Evolutionary conservation across 2,888 invertebrate species (phyloP).

Genomic region (Synanthedon tipuliformis): DNA sequence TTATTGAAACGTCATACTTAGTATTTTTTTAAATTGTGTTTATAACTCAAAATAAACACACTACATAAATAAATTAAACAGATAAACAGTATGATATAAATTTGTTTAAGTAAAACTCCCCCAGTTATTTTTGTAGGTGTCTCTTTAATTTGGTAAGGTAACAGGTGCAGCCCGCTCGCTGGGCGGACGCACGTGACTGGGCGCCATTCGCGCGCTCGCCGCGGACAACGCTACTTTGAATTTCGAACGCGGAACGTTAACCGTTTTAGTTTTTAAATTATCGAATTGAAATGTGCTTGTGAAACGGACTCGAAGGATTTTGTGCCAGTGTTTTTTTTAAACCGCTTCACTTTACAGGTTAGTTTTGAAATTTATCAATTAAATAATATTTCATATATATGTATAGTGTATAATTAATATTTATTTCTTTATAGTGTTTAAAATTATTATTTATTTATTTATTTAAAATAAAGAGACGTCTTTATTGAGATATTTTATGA

Average conservation of each 20-base stretch:
- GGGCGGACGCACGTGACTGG: constrained; percentile 48
- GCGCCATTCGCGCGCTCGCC: constrained; percentile 64
- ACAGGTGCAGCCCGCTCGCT: constrained; percentile 29
- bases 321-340: constrained; percentile 42
- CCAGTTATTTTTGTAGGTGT: constrained; percentile 6
- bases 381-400: neutral
- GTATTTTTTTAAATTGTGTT: no score
- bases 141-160: constrained; percentile 44
- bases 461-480: neutral
- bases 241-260: constrained; percentile 40
- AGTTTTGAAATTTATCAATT: constrained; percentile 13
- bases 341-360: constrained; percentile 29
- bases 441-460: neutral
- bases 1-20: no score
- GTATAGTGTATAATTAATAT: neutral
- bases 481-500: neutral
- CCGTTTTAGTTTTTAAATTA: constrained; percentile 32
- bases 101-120: neutral
- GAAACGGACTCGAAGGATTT: constrained; percentile 55
- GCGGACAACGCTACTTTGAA: constrained; percentile 52
- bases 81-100: no score
- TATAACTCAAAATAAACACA: no score
- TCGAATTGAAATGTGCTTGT: constrained; percentile 42
- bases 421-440: neutral
- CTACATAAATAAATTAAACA: no score